Conservation (phyloP, 2,888 invertebrate species). For the Drosophila mettleri region DNA sequence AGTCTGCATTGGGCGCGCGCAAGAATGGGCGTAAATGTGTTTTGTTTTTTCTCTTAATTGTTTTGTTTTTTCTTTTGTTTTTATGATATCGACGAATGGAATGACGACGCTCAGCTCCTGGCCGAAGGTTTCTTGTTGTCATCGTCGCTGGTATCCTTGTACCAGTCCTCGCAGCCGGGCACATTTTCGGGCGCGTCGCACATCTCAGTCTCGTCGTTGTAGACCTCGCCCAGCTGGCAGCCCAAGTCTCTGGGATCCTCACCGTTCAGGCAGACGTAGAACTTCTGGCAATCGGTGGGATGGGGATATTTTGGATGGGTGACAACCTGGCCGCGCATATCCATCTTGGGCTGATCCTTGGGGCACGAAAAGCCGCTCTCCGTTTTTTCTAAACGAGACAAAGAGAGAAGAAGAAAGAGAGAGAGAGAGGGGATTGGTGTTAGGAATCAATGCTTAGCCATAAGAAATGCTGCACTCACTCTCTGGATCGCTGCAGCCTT, state of each 20-base stretch:
- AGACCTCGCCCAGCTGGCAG: constrained; percentile 94
- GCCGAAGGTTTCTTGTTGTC: constrained; percentile 87
- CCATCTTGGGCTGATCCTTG: constrained; percentile 87
- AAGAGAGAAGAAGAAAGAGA: not conserved
- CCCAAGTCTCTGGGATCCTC: constrained; percentile 94
- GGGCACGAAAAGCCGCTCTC: constrained; percentile 95
- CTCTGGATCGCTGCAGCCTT: constrained; percentile 88
- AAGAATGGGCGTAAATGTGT: constrained; percentile 7
- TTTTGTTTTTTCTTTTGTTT: constrained; percentile 9
- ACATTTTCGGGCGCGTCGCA: constrained; percentile 97
- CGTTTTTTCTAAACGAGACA: constrained; percentile 87
- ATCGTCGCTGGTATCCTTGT: constrained; percentile 88
- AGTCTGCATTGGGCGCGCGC: constrained; percentile 50
- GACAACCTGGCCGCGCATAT: constrained; percentile 89
- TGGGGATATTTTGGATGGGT: constrained; percentile 95
- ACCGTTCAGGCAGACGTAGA: constrained; percentile 95
- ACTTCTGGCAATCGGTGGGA: constrained; percentile 94
- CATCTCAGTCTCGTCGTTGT: constrained; percentile 92
- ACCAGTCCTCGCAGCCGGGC: constrained; percentile 96
- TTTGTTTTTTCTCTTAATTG: too few relatives aligned
- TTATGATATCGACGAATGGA: constrained; percentile 43
- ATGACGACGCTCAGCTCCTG: constrained; percentile 18
- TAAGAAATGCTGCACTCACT: constrained; percentile 84
- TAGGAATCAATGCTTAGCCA: not conserved
- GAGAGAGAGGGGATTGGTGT: not conserved